Evolutionary conservation across 2,888 invertebrate genomes (phyloP).

Genomic region (Folsomia candida): DNA sequence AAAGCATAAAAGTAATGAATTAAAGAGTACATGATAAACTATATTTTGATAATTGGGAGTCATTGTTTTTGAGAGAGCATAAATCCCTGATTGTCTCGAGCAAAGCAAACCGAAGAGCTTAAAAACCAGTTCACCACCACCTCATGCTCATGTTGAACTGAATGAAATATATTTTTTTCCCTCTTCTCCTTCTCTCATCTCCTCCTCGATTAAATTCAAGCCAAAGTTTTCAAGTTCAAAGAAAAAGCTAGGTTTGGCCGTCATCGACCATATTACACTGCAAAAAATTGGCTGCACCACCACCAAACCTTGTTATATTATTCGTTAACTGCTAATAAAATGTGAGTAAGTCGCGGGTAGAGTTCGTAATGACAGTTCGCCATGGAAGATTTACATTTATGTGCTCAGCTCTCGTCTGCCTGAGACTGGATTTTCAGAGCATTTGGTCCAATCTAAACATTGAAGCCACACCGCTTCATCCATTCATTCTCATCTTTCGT

Average conservation of each 20-base stretch:
- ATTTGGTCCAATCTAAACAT: background rate
- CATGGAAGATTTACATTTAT: constrained; percentile 6
- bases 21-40: background rate
- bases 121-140: background rate
- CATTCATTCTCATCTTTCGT: constrained; percentile 3
- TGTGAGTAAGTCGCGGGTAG: constrained; percentile 3
- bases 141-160: background rate
- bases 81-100: background rate
- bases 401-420: background rate
- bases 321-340: background rate
- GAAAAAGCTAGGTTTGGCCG: background rate
- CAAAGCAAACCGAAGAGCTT: background rate
- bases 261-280: background rate
- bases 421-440: background rate
- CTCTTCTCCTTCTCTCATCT: background rate
- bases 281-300: background rate
- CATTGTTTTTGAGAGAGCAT: background rate
- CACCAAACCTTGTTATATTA: background rate
- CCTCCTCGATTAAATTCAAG: background rate
- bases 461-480: background rate
- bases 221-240: background rate
- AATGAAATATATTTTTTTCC: background rate
- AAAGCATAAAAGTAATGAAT: background rate
- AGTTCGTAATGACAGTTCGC: constrained; percentile 1
- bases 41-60: background rate